These are phyloP conservation scores for Donacobius atricapilla DNA, from an alignment of 2,113 vertebrate genomes.

Conservation along the genomic window DNA sequence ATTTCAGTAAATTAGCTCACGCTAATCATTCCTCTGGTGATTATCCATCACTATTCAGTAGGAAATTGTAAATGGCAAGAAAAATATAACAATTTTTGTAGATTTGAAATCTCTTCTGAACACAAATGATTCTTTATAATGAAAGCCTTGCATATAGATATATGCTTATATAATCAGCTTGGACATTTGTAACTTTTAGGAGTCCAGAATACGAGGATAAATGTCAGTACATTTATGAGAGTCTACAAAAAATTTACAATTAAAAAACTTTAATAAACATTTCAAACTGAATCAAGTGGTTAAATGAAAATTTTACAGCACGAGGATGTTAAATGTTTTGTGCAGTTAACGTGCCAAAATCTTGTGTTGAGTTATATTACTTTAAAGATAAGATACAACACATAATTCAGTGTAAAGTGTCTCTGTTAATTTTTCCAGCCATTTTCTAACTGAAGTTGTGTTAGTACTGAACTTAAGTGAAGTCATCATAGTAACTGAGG, in stretches of 20 bases:
- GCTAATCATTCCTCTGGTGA: background rate
- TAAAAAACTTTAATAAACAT: background rate
- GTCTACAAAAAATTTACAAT: background rate
- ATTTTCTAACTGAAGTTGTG: background rate
- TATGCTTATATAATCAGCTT: background rate
- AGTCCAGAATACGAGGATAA: background rate
- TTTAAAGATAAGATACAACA: background rate
- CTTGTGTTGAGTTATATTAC: background rate
- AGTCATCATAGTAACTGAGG: background rate
- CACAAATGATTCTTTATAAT: background rate
- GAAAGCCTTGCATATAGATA: background rate
- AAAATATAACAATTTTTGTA: background rate
- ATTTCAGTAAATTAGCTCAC: background rate
- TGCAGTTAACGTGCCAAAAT: background rate
- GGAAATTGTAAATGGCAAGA: background rate
- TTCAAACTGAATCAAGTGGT: background rate
- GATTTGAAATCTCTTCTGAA: background rate
- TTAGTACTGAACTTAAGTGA: background rate
- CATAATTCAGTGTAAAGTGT: background rate
- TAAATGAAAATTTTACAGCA: background rate
- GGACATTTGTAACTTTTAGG: background rate
- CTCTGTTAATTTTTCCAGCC: background rate
- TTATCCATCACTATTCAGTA: background rate
- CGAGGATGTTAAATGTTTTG: background rate
- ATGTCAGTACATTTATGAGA: background rate